phyloP scores from a whole-genome alignment of 2,888 invertebrate species.

The Pristionchus entomophagus region DNA sequence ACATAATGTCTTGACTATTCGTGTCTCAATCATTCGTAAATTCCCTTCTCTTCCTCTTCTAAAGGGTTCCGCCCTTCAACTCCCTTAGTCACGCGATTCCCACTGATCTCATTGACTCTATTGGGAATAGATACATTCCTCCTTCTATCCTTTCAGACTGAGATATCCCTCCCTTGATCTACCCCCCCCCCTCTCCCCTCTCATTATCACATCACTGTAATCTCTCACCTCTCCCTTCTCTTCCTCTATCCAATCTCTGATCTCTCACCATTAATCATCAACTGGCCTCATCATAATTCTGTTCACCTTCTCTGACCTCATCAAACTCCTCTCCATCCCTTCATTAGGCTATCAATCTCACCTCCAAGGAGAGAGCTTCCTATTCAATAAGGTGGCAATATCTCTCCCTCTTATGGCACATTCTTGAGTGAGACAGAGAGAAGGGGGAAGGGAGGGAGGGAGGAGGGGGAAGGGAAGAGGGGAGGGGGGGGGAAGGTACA shows the following conservation, averaged over 20 bases:
- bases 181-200: neutral
- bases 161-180: too few species aligned
- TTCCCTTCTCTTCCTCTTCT: neutral
- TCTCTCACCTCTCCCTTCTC: conserved; percentile 29
- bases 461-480: neutral
- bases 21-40: neutral
- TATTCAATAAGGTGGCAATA: conserved; percentile 34
- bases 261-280: conserved; percentile 20
- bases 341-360: conserved; percentile 37
- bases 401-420: conserved; percentile 14
- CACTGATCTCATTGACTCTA: neutral
- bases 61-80: neutral
- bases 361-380: conserved; percentile 21
- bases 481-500: neutral
- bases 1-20: too few species aligned
- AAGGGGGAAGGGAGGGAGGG: neutral
- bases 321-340: neutral
- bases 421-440: neutral
- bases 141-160: neutral
- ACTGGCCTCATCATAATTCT: neutral
- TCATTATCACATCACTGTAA: conserved; percentile 17
- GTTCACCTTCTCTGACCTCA: conserved; percentile 27
- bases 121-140: conserved; percentile 14
- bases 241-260: conserved; percentile 15
- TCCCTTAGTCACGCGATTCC: conserved; percentile 2